These are phyloP conservation scores for Anoplius nigerrimus DNA, from an alignment of 2,888 invertebrate species.

Conservation along the genomic window DNA sequence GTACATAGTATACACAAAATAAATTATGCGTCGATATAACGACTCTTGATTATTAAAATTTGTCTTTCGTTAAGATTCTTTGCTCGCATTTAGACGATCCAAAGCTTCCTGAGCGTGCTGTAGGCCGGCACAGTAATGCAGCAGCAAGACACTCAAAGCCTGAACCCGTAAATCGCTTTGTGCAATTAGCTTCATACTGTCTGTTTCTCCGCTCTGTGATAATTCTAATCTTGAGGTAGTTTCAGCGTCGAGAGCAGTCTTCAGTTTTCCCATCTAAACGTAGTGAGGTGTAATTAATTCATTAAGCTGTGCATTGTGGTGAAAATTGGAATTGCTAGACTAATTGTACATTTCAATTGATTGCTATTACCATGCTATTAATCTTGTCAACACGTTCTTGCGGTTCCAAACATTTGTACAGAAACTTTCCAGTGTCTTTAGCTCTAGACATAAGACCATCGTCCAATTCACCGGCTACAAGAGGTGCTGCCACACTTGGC, in stretches of 20 bases:
- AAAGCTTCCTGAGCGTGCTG: slow-evolving; percentile 83
- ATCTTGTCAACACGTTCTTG: slow-evolving; percentile 86
- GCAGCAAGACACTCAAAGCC: slow-evolving; percentile 92
- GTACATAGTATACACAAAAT: slow-evolving; percentile 1
- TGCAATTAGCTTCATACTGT: slow-evolving; percentile 66
- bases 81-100: slow-evolving; percentile 36
- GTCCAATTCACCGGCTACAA: slow-evolving; percentile 78
- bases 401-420: slow-evolving; percentile 84
- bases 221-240: slow-evolving; percentile 77
- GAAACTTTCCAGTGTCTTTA: slow-evolving; percentile 89
- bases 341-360: neutral
- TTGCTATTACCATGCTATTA: slow-evolving; percentile 86
- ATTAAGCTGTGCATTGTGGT: slow-evolving; percentile 1
- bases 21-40: neutral
- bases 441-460: slow-evolving; percentile 92
- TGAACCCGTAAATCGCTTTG: slow-evolving; percentile 91
- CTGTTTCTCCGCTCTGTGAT: slow-evolving; percentile 63
- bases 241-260: slow-evolving; percentile 85
- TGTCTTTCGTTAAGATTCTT: neutral
- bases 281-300: neutral
- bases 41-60: neutral
- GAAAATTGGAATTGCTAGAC: too few relatives aligned
- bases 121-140: slow-evolving; percentile 95
- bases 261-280: slow-evolving; percentile 83
- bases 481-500: slow-evolving; percentile 67